Percentiles rank a stretch among this genome's conserved stretches.
Conservation (phyloP, 2,113 vertebrate species). For the Bos indicus region DNA sequence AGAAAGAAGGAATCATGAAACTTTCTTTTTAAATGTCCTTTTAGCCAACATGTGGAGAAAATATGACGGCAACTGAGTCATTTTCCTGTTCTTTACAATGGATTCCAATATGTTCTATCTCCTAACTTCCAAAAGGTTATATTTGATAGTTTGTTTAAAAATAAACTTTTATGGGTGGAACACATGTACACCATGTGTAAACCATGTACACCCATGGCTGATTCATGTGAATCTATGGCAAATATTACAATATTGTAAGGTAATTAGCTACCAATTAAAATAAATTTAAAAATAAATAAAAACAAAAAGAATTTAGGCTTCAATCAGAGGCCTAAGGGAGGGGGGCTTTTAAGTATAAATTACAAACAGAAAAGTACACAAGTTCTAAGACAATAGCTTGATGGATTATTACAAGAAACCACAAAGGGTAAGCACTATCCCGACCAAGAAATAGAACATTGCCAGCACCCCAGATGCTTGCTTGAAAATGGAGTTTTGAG, state of each 20-base stretch:
- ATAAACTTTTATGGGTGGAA: background rate
- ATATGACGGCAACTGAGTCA: background rate
- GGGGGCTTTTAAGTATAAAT: background rate
- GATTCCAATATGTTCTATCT: background rate
- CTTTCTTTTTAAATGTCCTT: slow-evolving; percentile 16
- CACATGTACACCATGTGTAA: background rate
- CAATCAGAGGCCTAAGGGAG: background rate
- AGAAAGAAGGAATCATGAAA: background rate
- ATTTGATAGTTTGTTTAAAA: background rate
- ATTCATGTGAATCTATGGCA: background rate
- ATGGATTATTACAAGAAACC: background rate
- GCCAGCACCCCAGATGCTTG: no score
- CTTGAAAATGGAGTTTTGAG: background rate
- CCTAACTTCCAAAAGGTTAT: background rate
- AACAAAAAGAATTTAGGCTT: background rate
- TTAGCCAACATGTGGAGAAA: background rate
- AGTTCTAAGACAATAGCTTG: background rate
- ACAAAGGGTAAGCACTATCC: background rate
- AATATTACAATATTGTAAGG: background rate
- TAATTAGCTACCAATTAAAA: background rate
- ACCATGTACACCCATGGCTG: background rate
- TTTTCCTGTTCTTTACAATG: background rate
- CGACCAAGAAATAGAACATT: background rate
- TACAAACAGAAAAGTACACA: background rate
- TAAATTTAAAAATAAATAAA: background rate